Conservation (phyloP, 2,113 vertebrate species). For the Galeopterus variegatus region DNA sequence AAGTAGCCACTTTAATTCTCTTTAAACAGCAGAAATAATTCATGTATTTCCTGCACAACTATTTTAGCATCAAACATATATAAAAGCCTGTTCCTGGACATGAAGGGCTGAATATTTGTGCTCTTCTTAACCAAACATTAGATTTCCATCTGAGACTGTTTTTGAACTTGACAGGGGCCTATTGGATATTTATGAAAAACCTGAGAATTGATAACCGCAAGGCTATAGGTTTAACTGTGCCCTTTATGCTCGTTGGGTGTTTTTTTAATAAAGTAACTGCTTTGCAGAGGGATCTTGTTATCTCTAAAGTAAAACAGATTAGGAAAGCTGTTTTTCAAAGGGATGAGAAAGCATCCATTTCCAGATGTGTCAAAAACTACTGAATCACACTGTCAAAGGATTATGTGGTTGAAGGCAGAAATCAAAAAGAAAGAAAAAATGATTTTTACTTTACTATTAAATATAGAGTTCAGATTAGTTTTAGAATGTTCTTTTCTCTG, state of each 20-base stretch:
- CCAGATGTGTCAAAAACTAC: constrained; percentile 86
- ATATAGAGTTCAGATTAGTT: constrained; percentile 68
- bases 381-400: constrained; percentile 83
- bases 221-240: constrained; percentile 79
- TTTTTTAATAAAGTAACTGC: constrained; percentile 85
- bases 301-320: constrained; percentile 86
- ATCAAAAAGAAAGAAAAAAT: constrained; percentile 70
- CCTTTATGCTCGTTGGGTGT: constrained; percentile 83
- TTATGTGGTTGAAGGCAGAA: constrained; percentile 71
- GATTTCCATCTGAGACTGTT: constrained; percentile 82
- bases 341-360: constrained; percentile 80
- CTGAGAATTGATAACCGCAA: constrained; percentile 77
- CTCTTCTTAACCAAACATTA: constrained; percentile 73
- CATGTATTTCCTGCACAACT: constrained; percentile 15
- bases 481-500: constrained; percentile 68
- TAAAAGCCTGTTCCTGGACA: constrained; percentile 54
- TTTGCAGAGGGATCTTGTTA: constrained; percentile 85
- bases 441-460: constrained; percentile 58
- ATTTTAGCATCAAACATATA: constrained; percentile 34
- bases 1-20: constrained; percentile 49
- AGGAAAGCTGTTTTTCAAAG: constrained; percentile 86
- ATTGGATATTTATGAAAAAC: constrained; percentile 86
- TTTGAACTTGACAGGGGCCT: constrained; percentile 83
- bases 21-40: constrained; percentile 64
- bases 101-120: constrained; percentile 73